Evolutionary conservation across 2,888 invertebrate genomes (phyloP), one percentile per base, ranked within the genome.

Genomic region (Esperia sulphurella): DNA sequence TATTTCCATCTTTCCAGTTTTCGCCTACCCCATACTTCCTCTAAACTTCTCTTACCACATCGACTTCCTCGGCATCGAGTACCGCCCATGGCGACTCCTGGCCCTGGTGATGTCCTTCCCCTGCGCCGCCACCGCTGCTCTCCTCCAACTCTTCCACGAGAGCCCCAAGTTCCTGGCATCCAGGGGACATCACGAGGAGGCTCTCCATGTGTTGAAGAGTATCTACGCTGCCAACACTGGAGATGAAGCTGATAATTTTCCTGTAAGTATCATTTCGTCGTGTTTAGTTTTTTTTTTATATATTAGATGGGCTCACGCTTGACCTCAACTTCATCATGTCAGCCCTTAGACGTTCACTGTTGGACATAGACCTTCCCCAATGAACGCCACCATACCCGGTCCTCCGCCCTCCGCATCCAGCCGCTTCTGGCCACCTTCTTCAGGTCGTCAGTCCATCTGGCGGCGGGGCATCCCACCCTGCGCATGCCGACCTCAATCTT

Each of bases 81-180:
- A 92, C 68, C 91, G 92, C 12, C 93, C 95, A 0, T 96, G 96
- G 96, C 90, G 96, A n/a, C 71, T 95, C 3, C 92, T 95, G 48
- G 82, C 95, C 0, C 78, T 94, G 0, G 74, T 93, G 0, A 91
- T 95, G 70, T 90, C 93, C 0, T 45, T 94, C 0, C 92, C 96
- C 0, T 92, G 93, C 54, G 71, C 94, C 0, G 58, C 92, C 10
- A 92, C 94, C 0, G 92, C 93, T 0, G 58, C 91, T 3, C 84
- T 93, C 9, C 80, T 94, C 9, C 79, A 87, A 7, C 76, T 87
- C 31, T 90, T 93, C 63, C 94, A 95, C 4, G 96, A 96, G 74
- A 96, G 95, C 61, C 96, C 96, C 0, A 95, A 95, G 75, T 96
- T 93, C 74, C 83, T 94, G 40, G 85, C 93, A n/a, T 74, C 91